Percentiles rank a stretch among this genome's conserved stretches.
These are phyloP conservation scores for Trachelus stipa DNA, from an alignment of 2,888 invertebrate species.

Conservation along the genomic window DNA sequence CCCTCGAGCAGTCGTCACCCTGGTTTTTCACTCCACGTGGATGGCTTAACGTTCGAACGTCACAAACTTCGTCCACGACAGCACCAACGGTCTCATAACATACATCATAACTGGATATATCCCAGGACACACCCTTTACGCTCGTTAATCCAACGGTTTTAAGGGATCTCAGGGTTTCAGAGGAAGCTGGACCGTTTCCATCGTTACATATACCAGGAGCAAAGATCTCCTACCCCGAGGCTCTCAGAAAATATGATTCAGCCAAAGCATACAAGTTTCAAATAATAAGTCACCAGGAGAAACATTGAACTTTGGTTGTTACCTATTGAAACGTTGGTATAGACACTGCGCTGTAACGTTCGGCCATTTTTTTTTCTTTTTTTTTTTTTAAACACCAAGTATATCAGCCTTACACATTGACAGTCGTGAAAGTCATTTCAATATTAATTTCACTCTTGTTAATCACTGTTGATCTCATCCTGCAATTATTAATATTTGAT, in stretches of 20 bases:
- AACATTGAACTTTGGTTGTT: neutral
- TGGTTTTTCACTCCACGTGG: neutral
- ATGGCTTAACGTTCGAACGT: neutral
- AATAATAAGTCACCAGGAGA: neutral
- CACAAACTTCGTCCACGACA: neutral
- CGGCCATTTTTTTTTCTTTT: neutral
- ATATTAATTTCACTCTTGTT: neutral
- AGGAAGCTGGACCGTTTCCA: neutral
- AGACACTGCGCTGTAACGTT: neutral
- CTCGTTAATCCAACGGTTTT: neutral
- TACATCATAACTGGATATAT: neutral
- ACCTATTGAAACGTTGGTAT: neutral
- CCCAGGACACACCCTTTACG: neutral
- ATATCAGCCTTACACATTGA: too few species aligned
- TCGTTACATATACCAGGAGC: neutral
- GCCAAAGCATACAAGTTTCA: neutral
- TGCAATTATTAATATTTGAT: neutral
- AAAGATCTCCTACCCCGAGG: neutral
- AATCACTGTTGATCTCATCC: neutral
- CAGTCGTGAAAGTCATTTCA: neutral
- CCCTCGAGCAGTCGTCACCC: neutral
- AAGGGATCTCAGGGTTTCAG: neutral
- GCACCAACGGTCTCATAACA: neutral
- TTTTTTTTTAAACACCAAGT: neutral
- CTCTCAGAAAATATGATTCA: neutral